Percentiles rank a stretch among this genome's conserved stretches.
Conservation (phyloP, 2,113 vertebrate species). For the Tringa solitaria region DNA sequence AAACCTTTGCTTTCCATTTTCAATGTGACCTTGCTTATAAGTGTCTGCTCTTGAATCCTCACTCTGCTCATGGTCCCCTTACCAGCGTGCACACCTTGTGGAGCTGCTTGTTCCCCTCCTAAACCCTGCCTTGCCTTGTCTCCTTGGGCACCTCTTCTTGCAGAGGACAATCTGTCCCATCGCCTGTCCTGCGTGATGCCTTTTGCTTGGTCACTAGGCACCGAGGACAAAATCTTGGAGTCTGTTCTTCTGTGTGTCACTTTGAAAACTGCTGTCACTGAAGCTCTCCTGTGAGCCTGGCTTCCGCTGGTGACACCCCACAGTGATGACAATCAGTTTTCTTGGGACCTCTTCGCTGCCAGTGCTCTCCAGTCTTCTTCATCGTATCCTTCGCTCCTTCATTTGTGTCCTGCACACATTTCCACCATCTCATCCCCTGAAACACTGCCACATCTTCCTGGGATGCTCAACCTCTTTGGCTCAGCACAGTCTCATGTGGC, state of each 20-base stretch:
- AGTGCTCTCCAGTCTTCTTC: neutral
- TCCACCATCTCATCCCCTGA: neutral
- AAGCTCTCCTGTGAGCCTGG: neutral
- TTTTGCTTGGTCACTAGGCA: neutral
- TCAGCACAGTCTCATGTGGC: neutral
- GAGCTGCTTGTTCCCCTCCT: neutral
- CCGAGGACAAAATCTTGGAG: neutral
- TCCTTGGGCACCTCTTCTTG: neutral
- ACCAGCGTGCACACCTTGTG: neutral
- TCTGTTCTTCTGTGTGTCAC: neutral
- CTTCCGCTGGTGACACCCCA: neutral
- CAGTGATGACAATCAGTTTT: accelerated
- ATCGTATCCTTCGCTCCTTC: accelerated
- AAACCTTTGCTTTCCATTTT: neutral
- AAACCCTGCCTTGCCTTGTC: neutral
- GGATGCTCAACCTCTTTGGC: neutral
- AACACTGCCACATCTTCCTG: neutral
- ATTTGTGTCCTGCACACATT: neutral
- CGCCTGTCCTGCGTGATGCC: accelerated
- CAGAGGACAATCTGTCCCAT: neutral
- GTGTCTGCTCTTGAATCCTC: neutral
- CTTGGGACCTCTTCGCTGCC: neutral
- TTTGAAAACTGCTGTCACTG: neutral
- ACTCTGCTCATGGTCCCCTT: neutral
- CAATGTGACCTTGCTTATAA: no score